Conservation (phyloP, 35 echinoderm and acorn worm genomes). For the Eucidaris tribuloides region DNA sequence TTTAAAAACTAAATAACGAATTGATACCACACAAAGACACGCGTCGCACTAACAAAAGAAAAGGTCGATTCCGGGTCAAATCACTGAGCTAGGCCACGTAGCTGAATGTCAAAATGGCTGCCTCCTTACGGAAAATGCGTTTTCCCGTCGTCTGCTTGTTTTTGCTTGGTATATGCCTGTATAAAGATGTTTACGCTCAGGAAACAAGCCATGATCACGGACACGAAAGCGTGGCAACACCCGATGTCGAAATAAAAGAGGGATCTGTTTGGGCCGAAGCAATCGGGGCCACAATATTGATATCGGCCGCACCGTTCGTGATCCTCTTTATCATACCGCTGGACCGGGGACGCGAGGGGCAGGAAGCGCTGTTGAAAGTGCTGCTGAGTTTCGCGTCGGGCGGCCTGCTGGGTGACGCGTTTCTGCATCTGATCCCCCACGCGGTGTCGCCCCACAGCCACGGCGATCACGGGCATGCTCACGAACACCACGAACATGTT, state of each 20-base stretch:
- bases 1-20: too few species aligned
- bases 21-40: too few species aligned
- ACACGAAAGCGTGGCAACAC: constrained; percentile 30
- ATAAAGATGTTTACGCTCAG: constrained; percentile 10
- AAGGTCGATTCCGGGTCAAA: too few species aligned
- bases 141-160: constrained; percentile 58
- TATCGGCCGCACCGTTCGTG: constrained; percentile 85
- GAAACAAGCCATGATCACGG: constrained; percentile 1
- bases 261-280: constrained; percentile 72
- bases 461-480: constrained; percentile 52
- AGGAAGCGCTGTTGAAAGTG: constrained; percentile 74
- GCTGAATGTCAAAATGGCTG: constrained; percentile 78
- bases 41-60: too few species aligned
- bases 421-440: constrained; percentile 91
- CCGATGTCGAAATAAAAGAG: constrained; percentile 25
- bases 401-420: constrained; percentile 86
- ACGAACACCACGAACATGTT: constrained; percentile 43
- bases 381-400: constrained; percentile 88
- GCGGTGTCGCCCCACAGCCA: constrained; percentile 73
- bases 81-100: too few species aligned
- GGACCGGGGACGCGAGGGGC: constrained; percentile 68
- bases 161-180: constrained; percentile 27
- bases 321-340: constrained; percentile 94
- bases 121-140: constrained; percentile 35
- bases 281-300: constrained; percentile 86